Evolutionary conservation across 1,140 invertebrate genomes (phyloP), one percentile per base, ranked within the genome.

Genomic region (Orchesella cincta): DNA sequence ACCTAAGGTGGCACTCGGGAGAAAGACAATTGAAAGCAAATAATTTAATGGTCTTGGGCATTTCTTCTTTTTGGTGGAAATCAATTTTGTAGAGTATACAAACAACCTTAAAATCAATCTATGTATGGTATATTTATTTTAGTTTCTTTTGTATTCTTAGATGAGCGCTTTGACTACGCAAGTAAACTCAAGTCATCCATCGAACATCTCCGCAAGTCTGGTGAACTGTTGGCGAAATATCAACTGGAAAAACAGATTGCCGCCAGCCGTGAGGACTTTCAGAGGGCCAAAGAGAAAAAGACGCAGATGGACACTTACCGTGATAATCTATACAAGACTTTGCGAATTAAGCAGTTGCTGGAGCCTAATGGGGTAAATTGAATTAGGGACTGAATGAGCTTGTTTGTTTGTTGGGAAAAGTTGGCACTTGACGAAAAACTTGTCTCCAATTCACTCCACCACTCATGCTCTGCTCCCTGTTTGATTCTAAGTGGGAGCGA

Each of bases 91-190:
- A 46, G 39, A 46, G 39, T 46, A 8, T n/a, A n/a, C 8, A 46
- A 46, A 46, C 39, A 20, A 46, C 39, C 8, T 46, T 46, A 8
- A 12, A 12, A 8, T 46, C 39, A 46, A 46, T 46, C 39, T 12
- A 12, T 46, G 39, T 46, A 57, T 57, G 23, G 26, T 57, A 5
- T 57, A 8, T 57, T 57, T 71, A 28, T 36, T 33, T 76, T 39
- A 36, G 23, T 39, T 77, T 62, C 62, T 57, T 76, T 31, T 82
- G 79, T 81, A 83, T 82, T 84, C 83, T 67, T 84, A 95, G 94
- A 92, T 83, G 93, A 96, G 86, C 88, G 93, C 83, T 97, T 95
- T 86, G 94, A 96, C 84, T 96, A 95, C 86, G 95, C 95, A 0
- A 92, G 94, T 62, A 94, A 94, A 81, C 84, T 97, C 1, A 97